Evolutionary conservation across 2,113 vertebrate species (phyloP), one percentile per base, ranked within the genome.

Genomic region (Barnardius zonarius): DNA sequence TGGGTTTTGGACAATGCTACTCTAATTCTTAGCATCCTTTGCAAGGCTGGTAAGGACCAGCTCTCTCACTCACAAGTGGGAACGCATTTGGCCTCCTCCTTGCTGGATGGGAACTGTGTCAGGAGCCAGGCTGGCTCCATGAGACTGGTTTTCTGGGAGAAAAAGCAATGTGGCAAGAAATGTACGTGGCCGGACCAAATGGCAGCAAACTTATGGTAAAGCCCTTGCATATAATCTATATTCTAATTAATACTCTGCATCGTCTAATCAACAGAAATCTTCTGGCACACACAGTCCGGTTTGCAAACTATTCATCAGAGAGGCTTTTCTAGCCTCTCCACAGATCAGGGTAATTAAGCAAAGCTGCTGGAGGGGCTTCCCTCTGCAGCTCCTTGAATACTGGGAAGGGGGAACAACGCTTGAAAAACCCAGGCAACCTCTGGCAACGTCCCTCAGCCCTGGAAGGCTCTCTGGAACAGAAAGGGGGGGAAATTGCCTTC

Each of bases 281-380:
- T 93, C 96, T 96, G 96, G 97, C 97, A 92, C 1, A 5, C 88
- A 43, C 2, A 8, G 93, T 96, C 96, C 57, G 0, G 28, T 95
- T 77, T 95, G 88, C 88, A 94, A 94, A 92, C 89, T 94, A 73
- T 90, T 98, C 83, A 83, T 81, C 93, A 35, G 93, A 97, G 92
- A 96, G 93, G 72, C 28, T 83, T 96, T 96, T 91, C 77, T 69
- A 94, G 90, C 81, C 82, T 90, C 91, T 97, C 92, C 25, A 87
- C 83, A 97, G 94, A 97, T 93, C 85, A 92, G 92, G 91, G 96
- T 98, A 97, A 98, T 98, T 98, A 98, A 97, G 95, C 94, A 93
- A 96, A 96, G 91, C 94, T 97, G 98, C 97, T 96, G 80, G 94
- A 98, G 97, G 97, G 87, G 78, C 74, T 97, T 96, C 89, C 82